These are phyloP conservation scores for Dioctria linearis DNA, from an alignment of 2,888 invertebrate genomes.

Conservation along the genomic window DNA sequence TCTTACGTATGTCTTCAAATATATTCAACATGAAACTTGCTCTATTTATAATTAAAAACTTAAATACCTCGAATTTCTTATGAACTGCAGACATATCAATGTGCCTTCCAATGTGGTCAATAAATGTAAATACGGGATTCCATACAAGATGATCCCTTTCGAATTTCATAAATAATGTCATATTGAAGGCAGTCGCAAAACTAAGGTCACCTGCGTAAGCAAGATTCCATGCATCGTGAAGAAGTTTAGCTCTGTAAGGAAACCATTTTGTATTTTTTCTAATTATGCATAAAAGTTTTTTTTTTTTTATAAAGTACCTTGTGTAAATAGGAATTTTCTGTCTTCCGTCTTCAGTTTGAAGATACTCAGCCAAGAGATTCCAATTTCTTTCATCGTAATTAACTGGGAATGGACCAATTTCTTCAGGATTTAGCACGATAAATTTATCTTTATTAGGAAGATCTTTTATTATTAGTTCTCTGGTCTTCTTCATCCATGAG, in stretches of 20 bases:
- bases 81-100: slow-evolving; percentile 78
- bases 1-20: slow-evolving; percentile 78
- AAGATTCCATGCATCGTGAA: slow-evolving; percentile 85
- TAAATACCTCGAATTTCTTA: slow-evolving; percentile 79
- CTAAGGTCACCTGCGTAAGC: slow-evolving; percentile 84
- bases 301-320: slow-evolving; percentile 61
- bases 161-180: slow-evolving; percentile 82
- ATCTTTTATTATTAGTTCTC: slow-evolving; percentile 73
- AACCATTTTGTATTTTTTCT: background rate
- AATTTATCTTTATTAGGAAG: slow-evolving; percentile 77
- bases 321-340: slow-evolving; percentile 79
- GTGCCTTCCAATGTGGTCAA: slow-evolving; percentile 84
- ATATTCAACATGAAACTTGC: slow-evolving; percentile 41
- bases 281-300: background rate
- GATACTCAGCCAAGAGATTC: slow-evolving; percentile 79
- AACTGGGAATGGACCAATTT: slow-evolving; percentile 88
- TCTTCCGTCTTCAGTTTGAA: slow-evolving; percentile 74
- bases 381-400: slow-evolving; percentile 86
- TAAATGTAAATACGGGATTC: slow-evolving; percentile 87
- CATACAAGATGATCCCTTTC: slow-evolving; percentile 85
- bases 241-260: slow-evolving; percentile 76
- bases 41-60: slow-evolving; percentile 59
- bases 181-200: slow-evolving; percentile 83
- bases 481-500: slow-evolving; percentile 77
- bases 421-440: slow-evolving; percentile 86